These are phyloP conservation scores for Calyptommatus sinebrachiatus DNA, from an alignment of 2,113 vertebrate species.

Conservation along the genomic window DNA sequence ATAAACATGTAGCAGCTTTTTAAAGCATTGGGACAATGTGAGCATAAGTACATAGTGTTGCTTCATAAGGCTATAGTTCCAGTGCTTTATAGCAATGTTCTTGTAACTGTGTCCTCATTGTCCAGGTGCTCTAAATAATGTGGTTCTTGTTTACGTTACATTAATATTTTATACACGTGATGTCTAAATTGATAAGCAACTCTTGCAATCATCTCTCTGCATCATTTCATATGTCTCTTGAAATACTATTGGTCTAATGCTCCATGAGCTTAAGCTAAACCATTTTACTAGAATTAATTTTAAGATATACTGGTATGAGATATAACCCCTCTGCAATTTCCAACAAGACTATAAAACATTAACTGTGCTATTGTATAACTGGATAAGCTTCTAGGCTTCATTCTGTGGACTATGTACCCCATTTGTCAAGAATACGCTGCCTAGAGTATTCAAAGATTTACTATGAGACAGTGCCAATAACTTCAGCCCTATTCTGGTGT, in stretches of 20 bases:
- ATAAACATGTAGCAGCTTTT: too few relatives aligned
- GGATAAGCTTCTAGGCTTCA: neutral
- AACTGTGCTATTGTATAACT: neutral
- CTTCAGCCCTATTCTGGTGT: neutral
- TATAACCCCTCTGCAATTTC: neutral
- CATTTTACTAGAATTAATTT: neutral
- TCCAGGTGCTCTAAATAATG: too few relatives aligned
- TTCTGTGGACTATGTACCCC: too few relatives aligned
- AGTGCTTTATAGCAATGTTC: too few relatives aligned
- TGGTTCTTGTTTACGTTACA: too few relatives aligned
- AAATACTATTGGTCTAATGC: neutral
- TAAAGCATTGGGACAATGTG: too few relatives aligned
- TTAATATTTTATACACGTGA: neutral
- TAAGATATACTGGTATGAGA: neutral
- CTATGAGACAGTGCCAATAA: neutral
- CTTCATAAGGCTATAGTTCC: too few relatives aligned
- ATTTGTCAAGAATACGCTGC: neutral
- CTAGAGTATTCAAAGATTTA: neutral
- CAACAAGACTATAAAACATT: neutral
- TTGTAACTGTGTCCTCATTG: too few relatives aligned
- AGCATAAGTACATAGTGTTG: too few relatives aligned
- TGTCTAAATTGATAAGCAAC: neutral
- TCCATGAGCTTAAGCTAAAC: neutral
- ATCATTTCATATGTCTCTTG: neutral
- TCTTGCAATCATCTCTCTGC: neutral